phyloP scores from a whole-genome alignment of 1,140 invertebrate species.

The Cotesia glomerata region DNA sequence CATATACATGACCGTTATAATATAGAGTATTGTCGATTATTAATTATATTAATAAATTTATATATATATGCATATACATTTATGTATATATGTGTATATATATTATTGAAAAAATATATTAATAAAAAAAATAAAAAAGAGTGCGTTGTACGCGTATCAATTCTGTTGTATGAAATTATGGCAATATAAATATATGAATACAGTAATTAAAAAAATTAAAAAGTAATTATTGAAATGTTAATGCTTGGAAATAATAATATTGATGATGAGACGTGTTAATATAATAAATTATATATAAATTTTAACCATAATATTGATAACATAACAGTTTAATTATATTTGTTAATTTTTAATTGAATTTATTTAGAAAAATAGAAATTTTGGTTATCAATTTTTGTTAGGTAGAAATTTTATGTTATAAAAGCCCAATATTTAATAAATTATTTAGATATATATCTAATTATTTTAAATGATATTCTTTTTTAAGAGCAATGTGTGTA shows the following conservation, averaged over 20 bases:
- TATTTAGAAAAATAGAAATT: no score
- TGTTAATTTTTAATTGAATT: no score
- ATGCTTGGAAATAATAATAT: slow-evolving; percentile 11
- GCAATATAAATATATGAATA: slow-evolving; percentile 24
- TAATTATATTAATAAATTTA: slow-evolving; percentile 4
- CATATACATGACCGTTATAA: slow-evolving; percentile 17
- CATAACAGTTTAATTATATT: no score
- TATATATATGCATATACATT: no score
- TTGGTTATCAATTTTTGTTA: no score
- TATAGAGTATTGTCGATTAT: neutral
- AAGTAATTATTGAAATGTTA: slow-evolving; percentile 11
- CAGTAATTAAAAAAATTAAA: neutral
- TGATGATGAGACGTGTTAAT: neutral
- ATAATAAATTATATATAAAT: slow-evolving; percentile 39
- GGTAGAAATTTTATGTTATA: no score
- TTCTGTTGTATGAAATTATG: slow-evolving; percentile 20
- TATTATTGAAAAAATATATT: no score
- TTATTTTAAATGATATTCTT: no score
- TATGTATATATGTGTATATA: no score
- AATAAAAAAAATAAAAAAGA: neutral
- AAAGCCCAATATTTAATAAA: no score
- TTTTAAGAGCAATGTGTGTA: no score
- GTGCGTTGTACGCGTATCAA: slow-evolving; percentile 19
- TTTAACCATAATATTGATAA: slow-evolving; percentile 27
- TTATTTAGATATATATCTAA: no score